Evolutionary conservation across 2,888 invertebrate genomes (phyloP).

Genomic region (Crioceris asparagi): DNA sequence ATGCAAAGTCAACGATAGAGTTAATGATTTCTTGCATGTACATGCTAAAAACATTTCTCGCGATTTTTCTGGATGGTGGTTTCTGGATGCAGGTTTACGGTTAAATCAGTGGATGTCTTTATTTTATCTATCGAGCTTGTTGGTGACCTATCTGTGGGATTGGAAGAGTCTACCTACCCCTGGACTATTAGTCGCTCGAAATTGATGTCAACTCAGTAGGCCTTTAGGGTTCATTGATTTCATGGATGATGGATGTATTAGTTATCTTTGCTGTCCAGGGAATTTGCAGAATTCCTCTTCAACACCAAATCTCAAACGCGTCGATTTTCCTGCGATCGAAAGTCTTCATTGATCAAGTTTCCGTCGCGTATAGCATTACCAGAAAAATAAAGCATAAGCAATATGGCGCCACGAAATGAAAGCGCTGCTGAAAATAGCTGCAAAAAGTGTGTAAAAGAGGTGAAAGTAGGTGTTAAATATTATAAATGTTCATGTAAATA

Average conservation of each 20-base stretch:
- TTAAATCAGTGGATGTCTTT: conserved; percentile 6
- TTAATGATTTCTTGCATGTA: too few species aligned
- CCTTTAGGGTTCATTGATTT: background rate
- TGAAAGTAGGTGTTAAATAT: too few species aligned
- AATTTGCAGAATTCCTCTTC: too few species aligned
- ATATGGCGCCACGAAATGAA: too few species aligned
- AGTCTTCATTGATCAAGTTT: background rate
- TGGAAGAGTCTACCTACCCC: conserved; percentile 1
- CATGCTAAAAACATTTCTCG: too few species aligned
- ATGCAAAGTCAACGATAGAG: too few species aligned
- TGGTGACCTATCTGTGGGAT: conserved; percentile 1
- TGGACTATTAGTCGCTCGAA: conserved; percentile 1
- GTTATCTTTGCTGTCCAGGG: background rate
- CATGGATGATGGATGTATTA: background rate
- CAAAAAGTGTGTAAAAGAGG: too few species aligned
- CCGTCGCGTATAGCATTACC: background rate
- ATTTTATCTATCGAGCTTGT: conserved; percentile 4
- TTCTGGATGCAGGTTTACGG: too few species aligned
- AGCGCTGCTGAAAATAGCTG: too few species aligned
- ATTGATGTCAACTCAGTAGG: background rate
- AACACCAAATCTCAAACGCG: background rate
- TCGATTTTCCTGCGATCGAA: background rate
- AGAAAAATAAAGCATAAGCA: too few species aligned
- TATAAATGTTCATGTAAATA: too few species aligned
- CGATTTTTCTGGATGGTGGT: too few species aligned